Conservation (phyloP, 53 echinoderm and acorn worm species). For the Mesocentrotus franciscanus region DNA sequence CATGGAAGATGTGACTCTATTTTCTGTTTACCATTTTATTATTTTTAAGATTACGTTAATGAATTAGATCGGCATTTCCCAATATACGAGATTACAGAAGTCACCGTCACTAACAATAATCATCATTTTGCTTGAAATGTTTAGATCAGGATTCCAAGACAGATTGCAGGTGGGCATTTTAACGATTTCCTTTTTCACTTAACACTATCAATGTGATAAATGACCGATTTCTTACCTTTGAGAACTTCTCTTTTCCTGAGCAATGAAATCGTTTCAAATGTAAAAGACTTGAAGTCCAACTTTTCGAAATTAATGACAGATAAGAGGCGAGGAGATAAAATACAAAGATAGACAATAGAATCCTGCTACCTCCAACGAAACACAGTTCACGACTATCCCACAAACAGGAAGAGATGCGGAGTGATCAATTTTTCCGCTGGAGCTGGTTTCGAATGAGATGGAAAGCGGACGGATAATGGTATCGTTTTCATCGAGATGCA, state of each 20-base stretch:
- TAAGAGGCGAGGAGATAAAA: background rate
- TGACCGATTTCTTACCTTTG: background rate
- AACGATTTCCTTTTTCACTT: too few species aligned
- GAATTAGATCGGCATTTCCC: too few species aligned
- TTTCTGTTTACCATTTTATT: too few species aligned
- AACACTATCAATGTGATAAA: too few species aligned
- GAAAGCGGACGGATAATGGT: background rate
- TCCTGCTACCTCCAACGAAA: slow-evolving; percentile 27
- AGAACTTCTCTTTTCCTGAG: background rate
- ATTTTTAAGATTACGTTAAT: too few species aligned
- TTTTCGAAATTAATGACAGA: background rate
- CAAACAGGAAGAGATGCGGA: background rate
- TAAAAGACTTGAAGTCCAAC: background rate
- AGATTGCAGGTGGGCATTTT: too few species aligned
- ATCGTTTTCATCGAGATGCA: background rate
- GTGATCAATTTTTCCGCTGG: background rate
- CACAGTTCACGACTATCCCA: background rate
- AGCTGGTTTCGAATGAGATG: background rate
- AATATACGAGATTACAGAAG: too few species aligned
- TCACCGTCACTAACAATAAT: too few species aligned
- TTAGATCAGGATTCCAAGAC: too few species aligned
- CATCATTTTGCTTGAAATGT: too few species aligned
- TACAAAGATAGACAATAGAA: background rate
- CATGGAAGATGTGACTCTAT: too few species aligned
- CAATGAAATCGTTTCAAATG: background rate